Base-by-base conservation (phyloP, 1,140 invertebrate genomes). In the Harlomillsia oculata region DNA sequence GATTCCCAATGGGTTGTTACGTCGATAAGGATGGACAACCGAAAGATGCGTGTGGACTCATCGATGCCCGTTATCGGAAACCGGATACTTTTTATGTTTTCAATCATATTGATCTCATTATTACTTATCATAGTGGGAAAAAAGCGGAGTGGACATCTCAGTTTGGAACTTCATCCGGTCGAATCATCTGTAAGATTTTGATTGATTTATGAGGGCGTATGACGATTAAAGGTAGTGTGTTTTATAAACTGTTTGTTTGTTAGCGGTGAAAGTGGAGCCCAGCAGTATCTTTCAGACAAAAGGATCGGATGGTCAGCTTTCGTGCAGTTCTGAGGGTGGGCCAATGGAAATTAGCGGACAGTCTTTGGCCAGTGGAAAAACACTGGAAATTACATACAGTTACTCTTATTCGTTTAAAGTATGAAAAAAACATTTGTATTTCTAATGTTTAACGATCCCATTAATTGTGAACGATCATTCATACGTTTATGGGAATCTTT, bases 1-100 rank as follows among this genome's bases (percentile, higher is more conserved):
- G 95, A 29, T 98, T 98, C 70, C 94, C 93, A 1, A 59, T 63
- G 83, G 96, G 96, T n/a, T 99, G 96, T 71, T 90, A 87, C 72
- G 77, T 82, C 32, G 74, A 78, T 57, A 76, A 80, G 63, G 65
- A 75, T 11, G 74, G 75, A 36, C 71, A 71, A 26, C 72, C 72
- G 36, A 80, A 80, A 68, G 81, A 82, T 65, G 75, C 78, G 14
- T 85, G 82, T 69, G 75, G 43, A 21, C 36, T 76, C 32, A 74
- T 82, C 53, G 77, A 76, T 66, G 74, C 11, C 14, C n/a, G 13
- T 16, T 30, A 44, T 16, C 32, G 48, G 2, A 43, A 57, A 40
- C 13, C 41, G 21, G 60, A 87, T 59, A 83, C 82, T 1, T 96
- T 87, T 70, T 98, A 93, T 72, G 72, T 97, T 18, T 97, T 94